A percentile compares a stretch with the other conserved stretches of the same genome.
phyloP scores from a whole-genome alignment of 2,113 vertebrate genomes.

The Colossoma macropomum region DNA sequence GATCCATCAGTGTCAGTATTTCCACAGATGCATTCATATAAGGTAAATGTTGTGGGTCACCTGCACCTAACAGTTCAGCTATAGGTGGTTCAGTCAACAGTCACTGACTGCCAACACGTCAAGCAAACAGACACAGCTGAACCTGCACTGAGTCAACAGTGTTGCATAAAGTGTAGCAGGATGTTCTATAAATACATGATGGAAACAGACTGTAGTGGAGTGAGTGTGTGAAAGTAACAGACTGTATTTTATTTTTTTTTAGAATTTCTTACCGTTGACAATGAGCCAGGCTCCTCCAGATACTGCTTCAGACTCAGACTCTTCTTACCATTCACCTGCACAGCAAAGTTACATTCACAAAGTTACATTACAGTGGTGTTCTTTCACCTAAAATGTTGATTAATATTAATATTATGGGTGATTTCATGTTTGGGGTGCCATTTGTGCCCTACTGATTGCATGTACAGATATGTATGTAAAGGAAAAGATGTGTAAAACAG shows the following conservation, averaged over 20 bases:
- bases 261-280: slow-evolving; percentile 83
- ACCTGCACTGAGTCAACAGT: slow-evolving; percentile 42
- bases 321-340: slow-evolving; percentile 86
- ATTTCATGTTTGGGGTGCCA: not conserved
- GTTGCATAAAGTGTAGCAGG: slow-evolving; percentile 38
- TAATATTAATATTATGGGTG: not conserved
- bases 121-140: slow-evolving; percentile 31
- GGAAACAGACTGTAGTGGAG: not conserved
- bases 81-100: slow-evolving; percentile 11
- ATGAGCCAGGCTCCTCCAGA: slow-evolving; percentile 80
- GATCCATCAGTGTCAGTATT: not conserved
- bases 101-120: slow-evolving; percentile 7
- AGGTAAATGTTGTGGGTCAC: not conserved
- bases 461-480: not conserved
- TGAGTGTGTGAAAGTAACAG: slow-evolving; percentile 4
- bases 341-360: slow-evolving; percentile 6
- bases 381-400: not conserved
- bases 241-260: not conserved
- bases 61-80: not conserved
- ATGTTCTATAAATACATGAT: slow-evolving; percentile 36
- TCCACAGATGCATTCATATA: not conserved
- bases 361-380: not conserved
- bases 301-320: slow-evolving; percentile 90
- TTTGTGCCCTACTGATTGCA: too few relatives aligned
- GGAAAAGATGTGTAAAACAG: too few relatives aligned